These are phyloP conservation scores for Brachionus rotundiformis DNA, from an alignment of 1,140 invertebrate species.

Conservation along the genomic window DNA sequence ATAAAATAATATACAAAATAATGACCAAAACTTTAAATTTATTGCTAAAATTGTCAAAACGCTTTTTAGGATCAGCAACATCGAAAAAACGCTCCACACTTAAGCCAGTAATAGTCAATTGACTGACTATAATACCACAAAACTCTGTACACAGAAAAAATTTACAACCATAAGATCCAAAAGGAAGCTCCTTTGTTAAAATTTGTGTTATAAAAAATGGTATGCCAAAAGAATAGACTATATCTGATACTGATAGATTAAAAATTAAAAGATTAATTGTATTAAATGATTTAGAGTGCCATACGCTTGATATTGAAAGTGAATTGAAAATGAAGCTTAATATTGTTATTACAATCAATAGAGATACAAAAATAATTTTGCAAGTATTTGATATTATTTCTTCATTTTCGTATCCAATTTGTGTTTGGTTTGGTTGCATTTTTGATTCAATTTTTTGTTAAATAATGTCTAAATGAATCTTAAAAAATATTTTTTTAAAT, in stretches of 20 bases:
- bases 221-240: constrained; percentile 35
- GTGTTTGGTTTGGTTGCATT: constrained; percentile 11
- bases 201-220: constrained; percentile 28
- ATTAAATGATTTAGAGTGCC: not conserved
- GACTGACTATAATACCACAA: not conserved
- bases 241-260: constrained; percentile 31
- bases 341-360: not conserved
- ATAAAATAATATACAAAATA: not conserved
- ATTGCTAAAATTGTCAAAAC: constrained; percentile 28
- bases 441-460: not conserved
- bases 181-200: not conserved
- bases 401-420: not conserved
- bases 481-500: not conserved
- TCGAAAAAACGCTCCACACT: constrained; percentile 32
- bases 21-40: not conserved
- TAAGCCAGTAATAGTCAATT: constrained; percentile 19
- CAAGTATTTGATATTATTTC: not conserved
- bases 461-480: not conserved
- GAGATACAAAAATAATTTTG: not conserved
- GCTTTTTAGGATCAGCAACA: not conserved
- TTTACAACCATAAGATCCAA: constrained; percentile 1
- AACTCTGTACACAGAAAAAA: constrained; percentile 39
- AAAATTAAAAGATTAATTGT: constrained; percentile 40
- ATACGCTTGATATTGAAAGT: not conserved
- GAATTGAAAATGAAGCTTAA: constrained; percentile 8